Percentiles rank a stretch among this genome's conserved stretches.
These are phyloP conservation scores for Cephalophus harveyi DNA, from an alignment of 2,113 vertebrate genomes.

Conservation along the genomic window DNA sequence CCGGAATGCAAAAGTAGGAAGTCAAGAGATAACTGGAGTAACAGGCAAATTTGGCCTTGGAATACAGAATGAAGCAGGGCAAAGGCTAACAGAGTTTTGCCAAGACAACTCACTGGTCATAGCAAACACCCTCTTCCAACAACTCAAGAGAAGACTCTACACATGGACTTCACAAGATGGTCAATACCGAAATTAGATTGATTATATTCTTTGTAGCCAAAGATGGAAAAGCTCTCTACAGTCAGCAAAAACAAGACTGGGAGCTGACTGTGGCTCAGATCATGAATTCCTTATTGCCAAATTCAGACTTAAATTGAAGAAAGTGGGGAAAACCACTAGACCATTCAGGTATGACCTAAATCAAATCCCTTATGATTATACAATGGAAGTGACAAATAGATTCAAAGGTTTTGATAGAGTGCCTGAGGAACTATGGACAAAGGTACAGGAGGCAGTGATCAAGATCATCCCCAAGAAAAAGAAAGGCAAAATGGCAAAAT, in stretches of 20 bases:
- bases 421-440: not conserved
- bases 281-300: not conserved
- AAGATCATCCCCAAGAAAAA: not conserved
- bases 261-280: not conserved
- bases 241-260: not conserved
- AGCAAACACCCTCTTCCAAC: not conserved
- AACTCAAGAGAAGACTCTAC: not conserved
- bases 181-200: not conserved
- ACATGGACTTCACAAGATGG: not conserved
- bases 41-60: not conserved
- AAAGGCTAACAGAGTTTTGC: not conserved
- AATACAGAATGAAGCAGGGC: not conserved
- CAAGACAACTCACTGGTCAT: not conserved
- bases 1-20: not conserved
- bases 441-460: not conserved
- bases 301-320: not conserved
- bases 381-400: not conserved
- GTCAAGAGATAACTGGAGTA: not conserved
- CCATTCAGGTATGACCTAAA: not conserved
- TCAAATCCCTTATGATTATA: not conserved
- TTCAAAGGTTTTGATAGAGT: not conserved
- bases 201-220: not conserved
- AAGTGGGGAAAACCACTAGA: not conserved
- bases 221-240: not conserved
- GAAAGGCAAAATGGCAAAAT: not conserved